phyloP scores from a whole-genome alignment of 2,888 invertebrate genomes.

The Zaprionus lineosus region DNA sequence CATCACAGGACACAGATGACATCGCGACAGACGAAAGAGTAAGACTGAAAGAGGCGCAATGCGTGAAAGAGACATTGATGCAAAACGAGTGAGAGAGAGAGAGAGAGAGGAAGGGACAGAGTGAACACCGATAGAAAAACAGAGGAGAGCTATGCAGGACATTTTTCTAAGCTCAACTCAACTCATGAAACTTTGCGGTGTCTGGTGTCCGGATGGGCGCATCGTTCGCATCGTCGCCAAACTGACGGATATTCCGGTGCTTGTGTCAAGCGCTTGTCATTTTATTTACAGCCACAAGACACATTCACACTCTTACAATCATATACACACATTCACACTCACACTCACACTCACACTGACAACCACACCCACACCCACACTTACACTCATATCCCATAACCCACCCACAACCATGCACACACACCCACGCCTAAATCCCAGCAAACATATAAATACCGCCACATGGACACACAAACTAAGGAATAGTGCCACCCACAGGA shows the following conservation, averaged over 20 bases:
- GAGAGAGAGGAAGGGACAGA: not conserved
- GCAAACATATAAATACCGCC: not conserved
- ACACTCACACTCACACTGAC: not conserved
- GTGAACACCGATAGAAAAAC: not conserved
- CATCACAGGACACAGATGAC: constrained; percentile 4
- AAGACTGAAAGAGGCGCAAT: too few relatives aligned
- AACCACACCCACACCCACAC: too few relatives aligned
- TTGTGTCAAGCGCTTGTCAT: constrained; percentile 81
- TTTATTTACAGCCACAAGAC: constrained; percentile 47
- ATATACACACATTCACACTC: not conserved
- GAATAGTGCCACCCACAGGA: not conserved
- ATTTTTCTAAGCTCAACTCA: constrained; percentile 54
- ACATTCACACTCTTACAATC: not conserved
- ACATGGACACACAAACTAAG: not conserved
- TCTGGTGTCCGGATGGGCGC: constrained; percentile 56
- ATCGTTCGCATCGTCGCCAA: constrained; percentile 69
- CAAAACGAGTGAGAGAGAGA: not conserved
- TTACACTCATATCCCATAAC: too few relatives aligned
- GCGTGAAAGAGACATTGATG: not conserved
- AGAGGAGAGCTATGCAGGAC: constrained; percentile 30
- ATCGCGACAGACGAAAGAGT: too few relatives aligned
- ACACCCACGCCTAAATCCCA: constrained; percentile 1
- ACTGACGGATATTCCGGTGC: constrained; percentile 82
- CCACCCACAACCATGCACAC: constrained; percentile 23
- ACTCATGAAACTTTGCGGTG: constrained; percentile 54